A percentile compares a stretch with the other conserved stretches of the same genome.
These are phyloP conservation scores for Leguminivora glycinivorella DNA, from an alignment of 1,140 invertebrate genomes.

Conservation along the genomic window DNA sequence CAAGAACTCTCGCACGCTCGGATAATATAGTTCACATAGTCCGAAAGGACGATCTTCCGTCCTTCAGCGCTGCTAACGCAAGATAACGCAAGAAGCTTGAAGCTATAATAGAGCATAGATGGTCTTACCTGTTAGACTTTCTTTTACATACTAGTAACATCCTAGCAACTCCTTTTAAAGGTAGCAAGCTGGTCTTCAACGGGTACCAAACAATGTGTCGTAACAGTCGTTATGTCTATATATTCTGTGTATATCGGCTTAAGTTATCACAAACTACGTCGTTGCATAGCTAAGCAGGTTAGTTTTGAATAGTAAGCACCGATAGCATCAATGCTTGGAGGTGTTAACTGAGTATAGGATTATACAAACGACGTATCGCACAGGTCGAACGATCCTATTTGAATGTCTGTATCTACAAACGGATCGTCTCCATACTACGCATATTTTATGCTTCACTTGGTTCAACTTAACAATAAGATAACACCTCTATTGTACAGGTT, in stretches of 20 bases:
- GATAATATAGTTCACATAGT: no score
- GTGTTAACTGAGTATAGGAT: constrained; percentile 12
- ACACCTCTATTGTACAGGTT: background rate
- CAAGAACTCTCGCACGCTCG: no score
- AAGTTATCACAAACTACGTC: constrained; percentile 17
- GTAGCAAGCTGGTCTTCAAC: background rate
- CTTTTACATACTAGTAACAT: no score
- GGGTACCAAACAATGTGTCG: background rate
- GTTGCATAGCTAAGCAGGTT: constrained; percentile 27
- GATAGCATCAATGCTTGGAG: constrained; percentile 26
- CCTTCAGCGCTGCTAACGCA: no score
- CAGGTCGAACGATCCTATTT: constrained; percentile 24
- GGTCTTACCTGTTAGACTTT: no score
- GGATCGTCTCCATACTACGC: constrained; percentile 19
- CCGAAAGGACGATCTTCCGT: no score
- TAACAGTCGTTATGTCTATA: background rate
- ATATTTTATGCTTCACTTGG: constrained; percentile 21
- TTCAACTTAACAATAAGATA: constrained; percentile 17
- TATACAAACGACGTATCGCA: constrained; percentile 23
- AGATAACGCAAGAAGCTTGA: no score
- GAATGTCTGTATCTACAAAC: constrained; percentile 22
- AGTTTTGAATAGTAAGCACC: constrained; percentile 24
- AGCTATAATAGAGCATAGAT: no score
- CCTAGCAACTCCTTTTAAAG: background rate
- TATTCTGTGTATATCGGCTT: constrained; percentile 6